A percentile compares a stretch with the other conserved stretches of the same genome.
Conservation (phyloP, 64 coral and sea anemone species). For the Montipora foliosa region DNA sequence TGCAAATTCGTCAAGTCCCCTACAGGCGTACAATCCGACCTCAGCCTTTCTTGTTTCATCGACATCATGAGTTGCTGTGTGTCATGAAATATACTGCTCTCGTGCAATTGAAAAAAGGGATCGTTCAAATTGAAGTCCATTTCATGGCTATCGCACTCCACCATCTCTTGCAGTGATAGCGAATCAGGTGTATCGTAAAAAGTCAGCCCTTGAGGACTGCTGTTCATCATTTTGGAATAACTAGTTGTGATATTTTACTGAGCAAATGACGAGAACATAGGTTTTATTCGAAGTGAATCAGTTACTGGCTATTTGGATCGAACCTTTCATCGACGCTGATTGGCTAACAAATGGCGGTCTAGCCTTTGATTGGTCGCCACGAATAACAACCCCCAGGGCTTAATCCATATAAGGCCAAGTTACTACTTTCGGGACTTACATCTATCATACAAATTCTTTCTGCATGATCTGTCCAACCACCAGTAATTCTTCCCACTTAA, state of each 20-base stretch:
- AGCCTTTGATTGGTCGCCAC: conserved; percentile 85
- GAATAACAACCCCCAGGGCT: conserved; percentile 91
- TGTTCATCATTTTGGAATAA: conserved; percentile 81
- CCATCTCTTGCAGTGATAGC: conserved; percentile 94
- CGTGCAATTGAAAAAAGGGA: conserved; percentile 87
- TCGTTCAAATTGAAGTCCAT: conserved; percentile 99
- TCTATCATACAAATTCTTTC: conserved; percentile 84
- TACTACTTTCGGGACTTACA: conserved; percentile 99
- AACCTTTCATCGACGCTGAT: conserved; percentile 67
- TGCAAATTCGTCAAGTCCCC: conserved; percentile 97
- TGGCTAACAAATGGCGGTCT: conserved; percentile 70
- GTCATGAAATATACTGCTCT: conserved; percentile 74
- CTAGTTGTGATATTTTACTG: conserved; percentile 68
- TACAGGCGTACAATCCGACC: conserved; percentile 58
- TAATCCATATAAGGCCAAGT: conserved; percentile 96
- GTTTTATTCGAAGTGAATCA: conserved; percentile 93
- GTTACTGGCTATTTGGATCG: conserved; percentile 98
- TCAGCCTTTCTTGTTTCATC: conserved; percentile 72
- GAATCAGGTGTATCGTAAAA: conserved; percentile 86
- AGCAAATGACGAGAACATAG: conserved; percentile 71
- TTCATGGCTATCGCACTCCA: conserved; percentile 94
- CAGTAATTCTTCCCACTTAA: conserved; percentile 55
- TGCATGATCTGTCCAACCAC: conserved; percentile 92
- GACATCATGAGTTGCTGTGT: conserved; percentile 71
- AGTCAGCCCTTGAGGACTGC: conserved; percentile 45